A percentile compares a stretch with the other conserved stretches of the same genome.
Conservation (phyloP, 2,888 invertebrate genomes). For the Quadroppia sp. region DNA sequence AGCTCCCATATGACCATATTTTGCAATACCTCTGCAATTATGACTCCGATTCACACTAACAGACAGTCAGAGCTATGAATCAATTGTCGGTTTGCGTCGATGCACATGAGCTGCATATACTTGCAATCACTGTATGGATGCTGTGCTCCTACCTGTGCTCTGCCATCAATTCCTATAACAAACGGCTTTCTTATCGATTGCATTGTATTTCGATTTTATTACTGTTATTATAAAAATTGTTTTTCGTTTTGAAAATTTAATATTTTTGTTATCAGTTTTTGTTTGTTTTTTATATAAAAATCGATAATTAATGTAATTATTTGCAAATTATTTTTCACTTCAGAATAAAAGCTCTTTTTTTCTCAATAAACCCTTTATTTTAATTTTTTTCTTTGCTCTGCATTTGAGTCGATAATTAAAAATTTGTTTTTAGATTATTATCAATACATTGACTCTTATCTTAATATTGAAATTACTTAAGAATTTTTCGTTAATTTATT, state of each 20-base stretch:
- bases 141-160: conserved; percentile 1
- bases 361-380: too few relatives aligned
- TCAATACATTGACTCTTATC: too few relatives aligned
- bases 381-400: too few relatives aligned
- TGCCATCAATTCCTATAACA: not conserved
- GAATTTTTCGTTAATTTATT: not conserved
- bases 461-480: too few relatives aligned
- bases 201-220: not conserved
- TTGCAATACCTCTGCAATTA: not conserved
- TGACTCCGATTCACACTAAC: not conserved
- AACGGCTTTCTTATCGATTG: conserved; percentile 4
- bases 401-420: too few relatives aligned
- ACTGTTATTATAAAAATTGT: not conserved
- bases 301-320: too few relatives aligned
- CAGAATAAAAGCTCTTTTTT: too few relatives aligned
- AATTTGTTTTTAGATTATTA: too few relatives aligned
- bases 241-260: too few relatives aligned
- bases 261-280: too few relatives aligned
- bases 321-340: too few relatives aligned
- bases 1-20: conserved; percentile 20
- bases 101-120: not conserved
- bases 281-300: too few relatives aligned
- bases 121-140: not conserved
- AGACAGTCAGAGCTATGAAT: not conserved
- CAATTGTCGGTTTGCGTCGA: conserved; percentile 26